Conservation (phyloP, 2,113 vertebrate genomes). For the Tychaedon coryphoeus region DNA sequence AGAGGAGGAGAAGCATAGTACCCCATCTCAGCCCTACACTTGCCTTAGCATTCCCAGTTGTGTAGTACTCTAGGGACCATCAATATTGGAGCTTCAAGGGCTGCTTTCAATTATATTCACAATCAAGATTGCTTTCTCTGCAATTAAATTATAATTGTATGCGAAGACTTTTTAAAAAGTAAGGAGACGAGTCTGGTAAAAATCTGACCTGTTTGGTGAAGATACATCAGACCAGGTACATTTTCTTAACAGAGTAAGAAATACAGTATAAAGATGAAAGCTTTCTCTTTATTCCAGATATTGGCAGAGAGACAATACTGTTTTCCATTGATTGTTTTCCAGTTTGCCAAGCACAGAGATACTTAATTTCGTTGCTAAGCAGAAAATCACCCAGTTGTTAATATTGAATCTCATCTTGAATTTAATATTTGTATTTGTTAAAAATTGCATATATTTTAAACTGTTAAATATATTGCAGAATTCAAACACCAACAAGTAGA, state of each 20-base stretch:
- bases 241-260: slow-evolving; percentile 18
- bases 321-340: slow-evolving; percentile 21
- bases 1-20: not conserved
- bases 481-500: not conserved
- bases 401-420: not conserved
- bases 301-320: not conserved
- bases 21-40: accelerated
- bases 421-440: not conserved
- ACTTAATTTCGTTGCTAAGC: not conserved
- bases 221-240: not conserved
- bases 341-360: not conserved
- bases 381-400: not conserved
- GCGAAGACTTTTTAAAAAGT: not conserved
- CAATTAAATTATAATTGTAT: not conserved
- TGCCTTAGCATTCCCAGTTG: not conserved
- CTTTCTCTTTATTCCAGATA: not conserved
- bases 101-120: not conserved
- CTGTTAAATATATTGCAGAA: not conserved
- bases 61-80: not conserved
- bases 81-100: not conserved
- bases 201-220: slow-evolving; percentile 9
- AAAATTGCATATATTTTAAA: not conserved
- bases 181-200: not conserved
- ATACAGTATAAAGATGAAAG: not conserved
- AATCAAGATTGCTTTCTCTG: not conserved